Conservation (phyloP, 2,113 vertebrate species). For the Microtus ochrogaster region DNA sequence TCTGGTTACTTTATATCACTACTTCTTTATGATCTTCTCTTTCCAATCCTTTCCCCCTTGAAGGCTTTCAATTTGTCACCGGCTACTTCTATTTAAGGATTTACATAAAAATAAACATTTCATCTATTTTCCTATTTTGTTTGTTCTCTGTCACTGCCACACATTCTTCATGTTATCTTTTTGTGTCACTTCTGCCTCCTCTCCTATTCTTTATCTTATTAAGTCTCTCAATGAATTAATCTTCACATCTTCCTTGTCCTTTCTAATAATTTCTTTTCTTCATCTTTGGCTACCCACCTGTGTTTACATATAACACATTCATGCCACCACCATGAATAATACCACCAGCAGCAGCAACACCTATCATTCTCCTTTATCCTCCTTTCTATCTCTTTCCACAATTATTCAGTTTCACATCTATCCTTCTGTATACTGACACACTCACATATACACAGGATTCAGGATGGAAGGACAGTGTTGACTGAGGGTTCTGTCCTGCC, state of each 20-base stretch:
- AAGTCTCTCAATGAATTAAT: neutral
- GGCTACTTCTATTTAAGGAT: neutral
- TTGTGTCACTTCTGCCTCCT: neutral
- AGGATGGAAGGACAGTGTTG: neutral
- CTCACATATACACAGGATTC: neutral
- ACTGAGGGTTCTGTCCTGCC: no score
- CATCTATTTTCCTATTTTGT: neutral
- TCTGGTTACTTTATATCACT: neutral
- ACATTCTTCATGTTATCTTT: neutral
- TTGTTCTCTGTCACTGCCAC: neutral
- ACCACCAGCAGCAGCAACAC: neutral
- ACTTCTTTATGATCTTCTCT: neutral
- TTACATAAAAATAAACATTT: neutral
- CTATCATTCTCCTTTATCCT: neutral
- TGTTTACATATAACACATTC: neutral
- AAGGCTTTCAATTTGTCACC: neutral
- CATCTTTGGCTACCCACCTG: neutral
- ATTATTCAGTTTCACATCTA: rapidly evolving
- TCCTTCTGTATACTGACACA: neutral
- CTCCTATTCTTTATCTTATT: neutral
- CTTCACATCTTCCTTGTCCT: neutral
- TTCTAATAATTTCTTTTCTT: neutral
- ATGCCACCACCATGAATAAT: neutral
- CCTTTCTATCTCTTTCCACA: neutral
- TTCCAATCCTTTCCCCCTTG: neutral